Percentiles rank a stretch among this genome's conserved stretches.
phyloP scores from a whole-genome alignment of 1,140 invertebrate species.

The Penaeus vannamei region DNA sequence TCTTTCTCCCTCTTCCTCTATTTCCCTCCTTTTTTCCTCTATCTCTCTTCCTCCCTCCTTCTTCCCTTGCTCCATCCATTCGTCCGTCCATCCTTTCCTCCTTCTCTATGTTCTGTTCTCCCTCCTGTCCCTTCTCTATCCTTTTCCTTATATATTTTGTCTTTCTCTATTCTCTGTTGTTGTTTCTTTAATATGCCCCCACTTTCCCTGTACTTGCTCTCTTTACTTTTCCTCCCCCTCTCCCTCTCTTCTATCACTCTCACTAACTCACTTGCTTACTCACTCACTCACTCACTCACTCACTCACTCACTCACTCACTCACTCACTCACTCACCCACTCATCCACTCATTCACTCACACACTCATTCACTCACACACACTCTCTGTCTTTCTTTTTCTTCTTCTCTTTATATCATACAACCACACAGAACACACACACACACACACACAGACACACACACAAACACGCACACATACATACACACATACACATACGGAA shows the following conservation, averaged over 20 bases:
- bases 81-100: not conserved
- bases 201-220: not conserved
- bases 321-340: not conserved
- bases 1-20: too few relatives aligned
- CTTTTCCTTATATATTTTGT: not conserved
- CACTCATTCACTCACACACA: not conserved
- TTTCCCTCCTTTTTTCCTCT: too few relatives aligned
- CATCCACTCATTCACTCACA: too few relatives aligned
- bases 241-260: not conserved
- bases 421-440: too few relatives aligned
- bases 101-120: not conserved
- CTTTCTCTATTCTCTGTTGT: not conserved
- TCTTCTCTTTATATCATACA: not conserved
- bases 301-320: not conserved
- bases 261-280: not conserved
- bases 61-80: not conserved
- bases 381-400: not conserved
- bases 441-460: too few relatives aligned
- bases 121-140: too few relatives aligned
- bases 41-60: too few relatives aligned
- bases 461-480: not conserved
- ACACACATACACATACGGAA: not conserved
- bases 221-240: not conserved
- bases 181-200: not conserved
- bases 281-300: not conserved